Evolutionary conservation across 1,140 invertebrate species (phyloP), one percentile per base, ranked within the genome.

Genomic region (Caenorhabditis remanei): DNA sequence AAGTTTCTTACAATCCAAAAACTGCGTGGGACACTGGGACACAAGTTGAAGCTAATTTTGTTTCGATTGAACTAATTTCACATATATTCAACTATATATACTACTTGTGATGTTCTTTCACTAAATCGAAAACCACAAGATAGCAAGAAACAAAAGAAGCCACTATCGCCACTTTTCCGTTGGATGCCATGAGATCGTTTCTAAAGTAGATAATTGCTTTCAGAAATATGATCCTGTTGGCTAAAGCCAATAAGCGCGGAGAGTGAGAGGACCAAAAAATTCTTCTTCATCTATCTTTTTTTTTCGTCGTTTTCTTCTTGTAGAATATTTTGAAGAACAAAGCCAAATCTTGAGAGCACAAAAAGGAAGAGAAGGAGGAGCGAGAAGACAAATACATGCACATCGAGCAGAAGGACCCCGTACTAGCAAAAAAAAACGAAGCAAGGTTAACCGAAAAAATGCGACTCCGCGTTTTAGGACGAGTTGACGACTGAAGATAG

Each of bases 201-300:
- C 46, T 48, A 79, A 79, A 79, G 71, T 79, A 79, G 71, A 79
- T 79, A 79, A 79, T 79, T 79, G 71, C 71, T 14, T 79, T 79
- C 13, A 79, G 71, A 79, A 79, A 79, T 79, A 79, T 79, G 71
- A 79, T 79, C 71, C 71, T 79, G 71, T 79, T 50, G n/a, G 67
- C 71, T 79, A 79, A 79, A 79, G 46, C 71, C 71, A 79, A 79
- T 79, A 79, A 50, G 71, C 71, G 41, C 19, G 46, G 71, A 79
- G 71, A n/a, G 46, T 24, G 65, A 71, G 65, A 46, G 65, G 65
- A 71, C 65, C 65, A 79, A 41, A 50, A 79, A 48, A 53, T 53
- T 32, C 11, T 19, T 43, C 40, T 79, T n/a, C 46, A 43, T 79
- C 71, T 50, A 50, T 79, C 71, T 79, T 50, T 79, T 50, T 79